Percentiles rank a stretch among this genome's conserved stretches.
Conservation (phyloP, 2,113 vertebrate species). For the Elephantulus edwardii region DNA sequence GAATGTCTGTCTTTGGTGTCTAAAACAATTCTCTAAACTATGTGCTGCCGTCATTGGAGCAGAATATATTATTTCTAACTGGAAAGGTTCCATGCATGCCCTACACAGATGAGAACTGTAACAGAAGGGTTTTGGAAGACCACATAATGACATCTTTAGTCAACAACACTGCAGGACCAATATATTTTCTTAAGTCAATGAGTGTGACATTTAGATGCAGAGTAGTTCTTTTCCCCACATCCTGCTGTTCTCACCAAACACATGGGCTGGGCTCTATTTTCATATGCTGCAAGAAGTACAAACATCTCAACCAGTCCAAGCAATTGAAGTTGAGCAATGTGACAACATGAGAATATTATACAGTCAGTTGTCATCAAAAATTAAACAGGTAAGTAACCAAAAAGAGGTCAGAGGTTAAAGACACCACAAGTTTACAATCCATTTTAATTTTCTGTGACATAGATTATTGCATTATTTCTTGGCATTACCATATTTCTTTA, state of each 20-base stretch:
- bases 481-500: slow-evolving; percentile 36
- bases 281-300: slow-evolving; percentile 17
- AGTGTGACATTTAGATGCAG: slow-evolving; percentile 39
- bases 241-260: slow-evolving; percentile 41
- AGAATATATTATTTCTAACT: not conserved
- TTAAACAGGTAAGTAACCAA: not conserved
- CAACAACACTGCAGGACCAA: not conserved
- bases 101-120: not conserved
- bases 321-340: not conserved
- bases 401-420: not conserved
- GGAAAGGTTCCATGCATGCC: not conserved
- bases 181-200: not conserved
- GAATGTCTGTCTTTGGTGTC: not conserved
- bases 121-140: not conserved
- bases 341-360: not conserved
- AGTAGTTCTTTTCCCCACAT: slow-evolving; percentile 30
- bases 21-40: slow-evolving; percentile 12
- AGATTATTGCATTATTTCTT: slow-evolving; percentile 24
- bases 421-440: not conserved
- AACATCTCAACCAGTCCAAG: not conserved
- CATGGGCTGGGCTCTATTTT: slow-evolving; percentile 2
- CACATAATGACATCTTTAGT: slow-evolving; percentile 21
- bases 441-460: slow-evolving; percentile 36
- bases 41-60: not conserved
- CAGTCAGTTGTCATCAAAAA: slow-evolving; percentile 40